Evolutionary conservation across 1,140 invertebrate species (phyloP).

Genomic region (Drosophila arizonae): DNA sequence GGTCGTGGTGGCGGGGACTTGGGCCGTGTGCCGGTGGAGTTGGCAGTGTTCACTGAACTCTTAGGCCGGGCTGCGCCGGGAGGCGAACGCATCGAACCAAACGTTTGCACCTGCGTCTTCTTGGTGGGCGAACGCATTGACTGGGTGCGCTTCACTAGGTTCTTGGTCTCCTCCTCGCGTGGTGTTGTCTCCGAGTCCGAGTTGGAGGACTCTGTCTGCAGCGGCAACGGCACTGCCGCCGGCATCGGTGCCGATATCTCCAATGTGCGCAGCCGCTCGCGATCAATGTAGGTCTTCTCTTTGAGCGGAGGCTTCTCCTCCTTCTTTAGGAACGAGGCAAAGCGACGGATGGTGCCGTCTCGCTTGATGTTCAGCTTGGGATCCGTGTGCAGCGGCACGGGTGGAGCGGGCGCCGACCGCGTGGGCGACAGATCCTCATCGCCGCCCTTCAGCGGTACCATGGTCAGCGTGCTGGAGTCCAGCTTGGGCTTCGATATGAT

Average conservation of each 20-base stretch:
- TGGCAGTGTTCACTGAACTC: constrained; percentile 84
- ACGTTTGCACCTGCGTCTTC: constrained; percentile 86
- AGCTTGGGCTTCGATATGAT: constrained; percentile 91
- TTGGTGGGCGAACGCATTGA: constrained; percentile 88
- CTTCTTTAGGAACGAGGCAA: constrained; percentile 90
- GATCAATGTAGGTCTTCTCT: constrained; percentile 87
- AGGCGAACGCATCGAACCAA: constrained; percentile 90
- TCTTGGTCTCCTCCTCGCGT: constrained; percentile 76
- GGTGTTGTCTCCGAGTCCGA: constrained; percentile 77
- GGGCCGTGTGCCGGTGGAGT: constrained; percentile 83
- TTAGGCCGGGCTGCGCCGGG: constrained; percentile 86
- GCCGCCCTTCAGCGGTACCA: constrained; percentile 87
- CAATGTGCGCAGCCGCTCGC: constrained; percentile 87
- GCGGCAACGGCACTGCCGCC: constrained; percentile 51
- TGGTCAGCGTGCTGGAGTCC: constrained; percentile 89
- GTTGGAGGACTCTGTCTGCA: constrained; percentile 71
- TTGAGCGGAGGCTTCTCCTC: constrained; percentile 86
- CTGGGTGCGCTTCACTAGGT: constrained; percentile 87
- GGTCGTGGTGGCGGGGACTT: constrained; percentile 87
- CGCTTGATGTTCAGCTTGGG: constrained; percentile 83
- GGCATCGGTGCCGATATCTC: constrained; percentile 92
- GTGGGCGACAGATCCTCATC: constrained; percentile 83
- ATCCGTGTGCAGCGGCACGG: constrained; percentile 72
- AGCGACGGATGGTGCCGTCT: constrained; percentile 87
- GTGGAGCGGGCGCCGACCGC: constrained; percentile 74